Conservation (phyloP, 2,797 vertebrate species). For the Sebastes alutus region DNA sequence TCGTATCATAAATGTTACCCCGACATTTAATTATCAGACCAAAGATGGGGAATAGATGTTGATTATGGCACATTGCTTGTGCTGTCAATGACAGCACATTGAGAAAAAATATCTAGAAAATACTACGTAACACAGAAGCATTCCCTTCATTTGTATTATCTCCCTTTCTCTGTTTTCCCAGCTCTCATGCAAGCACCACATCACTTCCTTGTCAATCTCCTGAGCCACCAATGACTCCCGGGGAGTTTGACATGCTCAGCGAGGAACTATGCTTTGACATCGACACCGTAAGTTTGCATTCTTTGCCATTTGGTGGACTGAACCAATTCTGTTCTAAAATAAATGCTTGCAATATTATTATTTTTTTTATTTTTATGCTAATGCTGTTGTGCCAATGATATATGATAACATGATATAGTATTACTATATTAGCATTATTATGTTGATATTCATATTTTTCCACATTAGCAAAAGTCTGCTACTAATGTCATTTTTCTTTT, state of each 20-base stretch:
- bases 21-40: neutral
- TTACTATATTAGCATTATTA: neutral
- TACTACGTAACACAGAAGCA: neutral
- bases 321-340: neutral
- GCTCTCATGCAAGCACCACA: conserved; percentile 80
- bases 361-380: neutral
- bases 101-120: neutral
- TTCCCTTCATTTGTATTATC: neutral
- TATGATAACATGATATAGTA: neutral
- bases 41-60: neutral
- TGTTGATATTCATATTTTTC: neutral
- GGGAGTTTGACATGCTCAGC: conserved; percentile 91
- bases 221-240: conserved; percentile 95
- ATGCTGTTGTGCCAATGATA: neutral
- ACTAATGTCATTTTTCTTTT: conserved; percentile 4
- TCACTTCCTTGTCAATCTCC: conserved; percentile 86
- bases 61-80: neutral
- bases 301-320: neutral
- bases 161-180: neutral
- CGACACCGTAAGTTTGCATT: conserved; percentile 83
- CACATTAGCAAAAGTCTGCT: neutral
- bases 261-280: conserved; percentile 91
- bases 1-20: too few relatives aligned
- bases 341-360: neutral
- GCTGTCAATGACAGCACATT: neutral